A percentile compares a stretch with the other conserved stretches of the same genome.
Conservation (phyloP, 2,797 vertebrate genomes). For the Sebastes umbrosus region DNA sequence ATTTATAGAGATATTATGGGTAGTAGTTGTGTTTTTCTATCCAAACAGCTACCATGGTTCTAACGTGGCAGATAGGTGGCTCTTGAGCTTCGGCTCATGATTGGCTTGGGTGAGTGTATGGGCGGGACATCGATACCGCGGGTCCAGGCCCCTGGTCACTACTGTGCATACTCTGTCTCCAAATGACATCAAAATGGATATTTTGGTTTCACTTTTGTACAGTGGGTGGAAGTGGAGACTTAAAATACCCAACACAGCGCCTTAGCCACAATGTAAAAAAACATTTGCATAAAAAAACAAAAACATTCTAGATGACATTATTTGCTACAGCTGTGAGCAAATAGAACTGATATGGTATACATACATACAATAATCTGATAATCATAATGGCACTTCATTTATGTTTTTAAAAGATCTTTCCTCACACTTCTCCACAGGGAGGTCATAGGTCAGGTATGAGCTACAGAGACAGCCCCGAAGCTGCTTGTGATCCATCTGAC, state of each 20-base stretch:
- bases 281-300: too few relatives aligned
- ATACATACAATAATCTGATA: neutral
- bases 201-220: neutral
- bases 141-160: neutral
- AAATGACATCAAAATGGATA: neutral
- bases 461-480: neutral
- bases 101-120: neutral
- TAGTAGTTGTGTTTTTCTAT: too few relatives aligned
- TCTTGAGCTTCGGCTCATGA: neutral
- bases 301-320: neutral
- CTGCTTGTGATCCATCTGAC: neutral
- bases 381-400: neutral
- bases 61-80: neutral
- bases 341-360: neutral
- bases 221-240: neutral
- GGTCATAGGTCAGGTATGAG: neutral
- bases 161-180: neutral
- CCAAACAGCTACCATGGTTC: neutral
- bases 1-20: too few relatives aligned
- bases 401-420: neutral
- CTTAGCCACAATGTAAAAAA: neutral
- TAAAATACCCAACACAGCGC: neutral
- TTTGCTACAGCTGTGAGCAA: neutral
- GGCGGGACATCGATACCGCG: neutral
- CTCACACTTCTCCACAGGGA: too few relatives aligned